Conservation (phyloP, 64 coral and sea anemone species). For the Anthopleura sola region DNA sequence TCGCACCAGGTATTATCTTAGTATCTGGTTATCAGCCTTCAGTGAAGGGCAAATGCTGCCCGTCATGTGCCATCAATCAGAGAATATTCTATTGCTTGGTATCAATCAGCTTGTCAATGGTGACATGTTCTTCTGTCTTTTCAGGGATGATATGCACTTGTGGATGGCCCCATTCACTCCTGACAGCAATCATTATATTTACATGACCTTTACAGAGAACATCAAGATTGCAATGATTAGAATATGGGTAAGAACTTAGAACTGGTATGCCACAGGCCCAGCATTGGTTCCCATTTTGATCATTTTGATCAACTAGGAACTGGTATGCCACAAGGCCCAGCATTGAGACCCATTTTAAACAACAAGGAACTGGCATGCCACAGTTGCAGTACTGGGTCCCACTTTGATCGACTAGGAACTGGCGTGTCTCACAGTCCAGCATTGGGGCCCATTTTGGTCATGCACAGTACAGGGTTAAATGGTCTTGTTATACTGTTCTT, state of each 20-base stretch:
- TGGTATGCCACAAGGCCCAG: too few relatives aligned
- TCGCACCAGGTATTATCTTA: conserved; percentile 68
- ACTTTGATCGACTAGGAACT: background rate
- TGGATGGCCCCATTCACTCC: conserved; percentile 89
- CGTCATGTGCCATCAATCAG: too few relatives aligned
- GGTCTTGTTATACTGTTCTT: background rate
- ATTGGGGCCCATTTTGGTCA: background rate
- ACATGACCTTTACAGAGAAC: conserved; percentile 56
- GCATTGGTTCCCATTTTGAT: background rate
- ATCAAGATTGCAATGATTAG: conserved; percentile 30
- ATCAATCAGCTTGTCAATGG: too few relatives aligned
- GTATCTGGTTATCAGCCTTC: background rate
- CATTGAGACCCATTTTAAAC: too few relatives aligned
- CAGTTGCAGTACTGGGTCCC: too few relatives aligned
- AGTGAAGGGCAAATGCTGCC: too few relatives aligned
- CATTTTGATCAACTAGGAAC: too few relatives aligned
- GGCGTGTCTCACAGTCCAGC: background rate
- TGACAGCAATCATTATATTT: conserved; percentile 65
- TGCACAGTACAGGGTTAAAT: background rate
- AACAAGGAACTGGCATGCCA: too few relatives aligned
- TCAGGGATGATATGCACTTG: conserved; percentile 91
- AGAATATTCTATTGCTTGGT: too few relatives aligned
- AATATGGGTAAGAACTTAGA: conserved; percentile 19
- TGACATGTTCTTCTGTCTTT: background rate
- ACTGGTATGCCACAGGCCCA: background rate